Percentiles rank a stretch among this genome's conserved stretches.
These are phyloP conservation scores for Cancer borealis DNA, from an alignment of 2,888 invertebrate genomes.

Conservation along the genomic window DNA sequence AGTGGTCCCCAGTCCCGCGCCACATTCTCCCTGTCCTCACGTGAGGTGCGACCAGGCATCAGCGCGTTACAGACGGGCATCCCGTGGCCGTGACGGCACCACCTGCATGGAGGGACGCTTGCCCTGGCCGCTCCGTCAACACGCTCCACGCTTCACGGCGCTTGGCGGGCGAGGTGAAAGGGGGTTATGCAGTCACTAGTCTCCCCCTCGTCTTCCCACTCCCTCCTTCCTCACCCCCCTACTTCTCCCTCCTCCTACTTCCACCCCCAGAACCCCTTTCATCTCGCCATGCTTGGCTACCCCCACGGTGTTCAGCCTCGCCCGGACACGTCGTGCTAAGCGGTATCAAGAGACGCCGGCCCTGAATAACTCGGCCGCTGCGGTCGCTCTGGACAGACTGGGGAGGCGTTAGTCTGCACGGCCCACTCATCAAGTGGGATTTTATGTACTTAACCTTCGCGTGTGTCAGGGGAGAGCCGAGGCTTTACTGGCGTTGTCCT, in stretches of 20 bases:
- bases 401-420: constrained; percentile 27
- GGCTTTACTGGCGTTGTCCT: background rate
- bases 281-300: constrained; percentile 64
- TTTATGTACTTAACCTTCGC: constrained; percentile 27
- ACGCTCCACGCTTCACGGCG: constrained; percentile 46
- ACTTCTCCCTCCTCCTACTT: background rate
- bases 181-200: constrained; percentile 21
- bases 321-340: constrained; percentile 31
- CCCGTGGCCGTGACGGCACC: background rate
- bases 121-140: constrained; percentile 36
- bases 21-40: background rate
- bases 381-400: constrained; percentile 10
- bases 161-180: constrained; percentile 49
- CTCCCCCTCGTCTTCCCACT: background rate
- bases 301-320: constrained; percentile 48
- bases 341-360: constrained; percentile 13
- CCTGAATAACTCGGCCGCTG: constrained; percentile 12
- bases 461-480: constrained; percentile 3
- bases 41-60: background rate
- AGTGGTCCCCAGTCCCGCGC: constrained; percentile 1
- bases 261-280: constrained; percentile 42
- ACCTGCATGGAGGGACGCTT: background rate
- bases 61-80: background rate
- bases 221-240: background rate
- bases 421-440: constrained; percentile 15